Percentiles rank a stretch among this genome's conserved stretches.
These are phyloP conservation scores for Hypsibius dujardini DNA, from an alignment of 1,140 invertebrate species.

Conservation along the genomic window DNA sequence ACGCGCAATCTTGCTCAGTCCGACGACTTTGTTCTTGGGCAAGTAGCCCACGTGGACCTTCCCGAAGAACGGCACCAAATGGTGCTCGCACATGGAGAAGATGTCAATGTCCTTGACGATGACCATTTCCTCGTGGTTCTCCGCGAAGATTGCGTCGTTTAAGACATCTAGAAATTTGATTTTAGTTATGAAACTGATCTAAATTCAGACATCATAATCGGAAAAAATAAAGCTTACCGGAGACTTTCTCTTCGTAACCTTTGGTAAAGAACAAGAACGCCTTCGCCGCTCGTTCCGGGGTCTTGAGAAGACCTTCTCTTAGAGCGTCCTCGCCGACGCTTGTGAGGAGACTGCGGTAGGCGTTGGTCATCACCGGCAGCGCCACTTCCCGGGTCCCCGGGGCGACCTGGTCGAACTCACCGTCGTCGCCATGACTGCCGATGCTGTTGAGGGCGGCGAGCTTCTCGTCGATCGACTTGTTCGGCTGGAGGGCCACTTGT, in stretches of 20 bases:
- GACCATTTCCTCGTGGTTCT: conserved; percentile 98
- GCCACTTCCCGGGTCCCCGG: no score
- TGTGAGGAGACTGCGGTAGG: conserved; percentile 54
- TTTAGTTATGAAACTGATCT: not conserved
- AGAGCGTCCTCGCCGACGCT: conserved; percentile 78
- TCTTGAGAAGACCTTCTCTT: conserved; percentile 80
- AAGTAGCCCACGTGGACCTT: conserved; percentile 96
- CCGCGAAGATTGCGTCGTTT: conserved; percentile 93
- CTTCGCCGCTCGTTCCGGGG: conserved; percentile 90
- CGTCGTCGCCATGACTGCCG: no score
- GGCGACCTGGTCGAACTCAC: no score
- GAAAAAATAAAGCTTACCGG: conserved; percentile 44
- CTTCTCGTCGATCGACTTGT: no score
- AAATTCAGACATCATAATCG: not conserved
- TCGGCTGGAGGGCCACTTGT: no score
- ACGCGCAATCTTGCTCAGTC: conserved; percentile 77
- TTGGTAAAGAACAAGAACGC: conserved; percentile 99
- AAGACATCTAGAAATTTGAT: conserved; percentile 67
- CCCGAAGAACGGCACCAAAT: conserved; percentile 94
- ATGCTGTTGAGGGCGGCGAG: no score
- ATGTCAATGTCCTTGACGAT: conserved; percentile 99
- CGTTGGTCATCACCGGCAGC: no score
- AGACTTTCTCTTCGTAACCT: conserved; percentile 88
- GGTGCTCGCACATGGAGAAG: conserved; percentile 99
- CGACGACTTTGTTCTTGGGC: conserved; percentile 88